Evolutionary conservation across 2,888 invertebrate genomes (phyloP).

Genomic region (Phengaris alcon): DNA sequence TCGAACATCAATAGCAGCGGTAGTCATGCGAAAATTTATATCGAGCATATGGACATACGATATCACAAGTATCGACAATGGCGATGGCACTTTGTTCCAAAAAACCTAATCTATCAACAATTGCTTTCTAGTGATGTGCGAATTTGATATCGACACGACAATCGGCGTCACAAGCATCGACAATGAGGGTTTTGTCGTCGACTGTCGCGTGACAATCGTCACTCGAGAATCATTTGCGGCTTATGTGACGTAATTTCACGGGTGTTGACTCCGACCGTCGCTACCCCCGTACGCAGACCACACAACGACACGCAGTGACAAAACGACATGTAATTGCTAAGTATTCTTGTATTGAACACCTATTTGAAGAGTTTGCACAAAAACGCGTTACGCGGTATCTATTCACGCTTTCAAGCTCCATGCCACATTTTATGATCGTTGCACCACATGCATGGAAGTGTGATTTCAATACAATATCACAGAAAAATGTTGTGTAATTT

Average conservation of each 20-base stretch:
- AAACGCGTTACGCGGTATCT: background rate
- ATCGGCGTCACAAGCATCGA: slow-evolving; percentile 19
- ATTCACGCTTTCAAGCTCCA: background rate
- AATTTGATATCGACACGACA: background rate
- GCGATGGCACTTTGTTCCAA: background rate
- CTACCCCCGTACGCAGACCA: slow-evolving; percentile 67
- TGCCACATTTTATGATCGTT: background rate
- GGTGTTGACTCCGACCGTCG: slow-evolving; percentile 55
- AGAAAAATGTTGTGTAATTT: too few species aligned
- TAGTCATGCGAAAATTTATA: slow-evolving; percentile 17
- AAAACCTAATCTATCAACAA: background rate
- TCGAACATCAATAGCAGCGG: background rate
- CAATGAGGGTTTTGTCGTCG: slow-evolving; percentile 41
- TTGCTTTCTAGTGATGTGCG: background rate
- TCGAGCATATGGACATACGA: slow-evolving; percentile 21
- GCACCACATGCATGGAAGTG: too few species aligned
- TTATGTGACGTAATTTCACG: slow-evolving; percentile 74
- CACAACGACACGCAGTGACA: slow-evolving; percentile 45
- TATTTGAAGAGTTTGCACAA: background rate
- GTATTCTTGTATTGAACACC: background rate
- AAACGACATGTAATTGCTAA: background rate
- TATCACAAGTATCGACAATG: background rate
- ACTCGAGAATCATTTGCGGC: slow-evolving; percentile 44
- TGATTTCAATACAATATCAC: too few species aligned
- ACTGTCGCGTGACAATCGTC: slow-evolving; percentile 38